Percentiles rank a stretch among this genome's conserved stretches.
These are phyloP conservation scores for Stenolophus ochropezus DNA, from an alignment of 2,888 invertebrate species.

Conservation along the genomic window DNA sequence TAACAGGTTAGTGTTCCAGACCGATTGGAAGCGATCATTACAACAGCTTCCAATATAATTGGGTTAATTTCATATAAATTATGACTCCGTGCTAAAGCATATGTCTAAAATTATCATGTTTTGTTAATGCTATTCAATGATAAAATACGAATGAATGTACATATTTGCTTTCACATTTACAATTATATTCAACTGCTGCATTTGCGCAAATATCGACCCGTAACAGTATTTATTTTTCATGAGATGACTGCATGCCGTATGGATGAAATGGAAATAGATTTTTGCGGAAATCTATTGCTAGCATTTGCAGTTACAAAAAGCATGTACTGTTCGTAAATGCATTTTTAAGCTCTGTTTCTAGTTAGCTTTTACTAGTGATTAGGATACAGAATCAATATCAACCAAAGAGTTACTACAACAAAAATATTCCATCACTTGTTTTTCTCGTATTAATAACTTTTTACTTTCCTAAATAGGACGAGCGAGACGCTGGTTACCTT, in stretches of 20 bases:
- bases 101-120: conserved; percentile 25
- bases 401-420: too few species aligned
- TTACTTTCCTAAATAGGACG: too few species aligned
- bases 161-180: background rate
- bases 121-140: conserved; percentile 1
- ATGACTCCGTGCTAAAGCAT: conserved; percentile 12
- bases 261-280: background rate
- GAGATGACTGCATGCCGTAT: background rate
- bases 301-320: too few species aligned
- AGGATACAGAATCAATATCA: too few species aligned
- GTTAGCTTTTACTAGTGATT: too few species aligned
- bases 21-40: conserved; percentile 12
- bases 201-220: background rate
- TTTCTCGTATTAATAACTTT: too few species aligned
- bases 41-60: conserved; percentile 5
- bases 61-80: conserved; percentile 17
- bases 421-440: too few species aligned
- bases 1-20: conserved; percentile 6
- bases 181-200: background rate
- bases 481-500: too few species aligned
- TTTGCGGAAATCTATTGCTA: too few species aligned
- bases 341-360: too few species aligned
- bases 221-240: background rate
- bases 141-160: background rate
- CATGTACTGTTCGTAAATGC: too few species aligned